Conservation (phyloP, 2,113 vertebrate genomes). For the Microtus ochrogaster region DNA sequence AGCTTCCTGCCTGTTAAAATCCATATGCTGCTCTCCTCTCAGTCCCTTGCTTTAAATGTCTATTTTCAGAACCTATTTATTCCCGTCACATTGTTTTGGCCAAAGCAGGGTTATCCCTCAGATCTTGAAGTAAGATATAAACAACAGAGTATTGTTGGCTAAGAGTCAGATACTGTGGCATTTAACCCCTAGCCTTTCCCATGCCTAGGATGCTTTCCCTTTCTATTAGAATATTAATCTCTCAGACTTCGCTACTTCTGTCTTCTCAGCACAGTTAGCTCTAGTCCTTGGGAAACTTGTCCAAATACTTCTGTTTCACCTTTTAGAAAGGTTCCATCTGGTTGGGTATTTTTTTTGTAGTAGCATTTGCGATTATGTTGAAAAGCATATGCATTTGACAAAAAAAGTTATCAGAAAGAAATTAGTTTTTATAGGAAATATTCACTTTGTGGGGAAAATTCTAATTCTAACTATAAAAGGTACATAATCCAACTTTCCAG, state of each 20-base stretch:
- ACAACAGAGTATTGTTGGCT: constrained; percentile 37
- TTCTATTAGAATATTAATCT: constrained; percentile 66
- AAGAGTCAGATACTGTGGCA: constrained; percentile 10
- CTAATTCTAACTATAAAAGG: neutral
- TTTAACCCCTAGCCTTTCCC: constrained; percentile 61
- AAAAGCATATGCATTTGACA: neutral
- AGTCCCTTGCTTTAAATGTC: constrained; percentile 6
- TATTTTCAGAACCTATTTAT: neutral
- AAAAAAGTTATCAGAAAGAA: neutral
- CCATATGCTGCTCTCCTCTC: neutral
- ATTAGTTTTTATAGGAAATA: neutral
- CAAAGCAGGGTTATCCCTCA: constrained; percentile 25
- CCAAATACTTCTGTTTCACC: constrained; percentile 69
- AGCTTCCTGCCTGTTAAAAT: neutral
- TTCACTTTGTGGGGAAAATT: neutral
- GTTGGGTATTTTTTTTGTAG: neutral
- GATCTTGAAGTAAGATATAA: constrained; percentile 56
- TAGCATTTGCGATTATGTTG: neutral
- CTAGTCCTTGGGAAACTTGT: constrained; percentile 53
- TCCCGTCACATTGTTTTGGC: neutral
- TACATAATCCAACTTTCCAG: neutral
- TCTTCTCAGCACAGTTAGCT: constrained; percentile 24
- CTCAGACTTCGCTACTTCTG: constrained; percentile 30
- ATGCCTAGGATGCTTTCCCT: constrained; percentile 34
- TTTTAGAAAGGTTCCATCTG: constrained; percentile 61